Conservation (phyloP, 2,113 vertebrate species). For the Bubo blakistoni region DNA sequence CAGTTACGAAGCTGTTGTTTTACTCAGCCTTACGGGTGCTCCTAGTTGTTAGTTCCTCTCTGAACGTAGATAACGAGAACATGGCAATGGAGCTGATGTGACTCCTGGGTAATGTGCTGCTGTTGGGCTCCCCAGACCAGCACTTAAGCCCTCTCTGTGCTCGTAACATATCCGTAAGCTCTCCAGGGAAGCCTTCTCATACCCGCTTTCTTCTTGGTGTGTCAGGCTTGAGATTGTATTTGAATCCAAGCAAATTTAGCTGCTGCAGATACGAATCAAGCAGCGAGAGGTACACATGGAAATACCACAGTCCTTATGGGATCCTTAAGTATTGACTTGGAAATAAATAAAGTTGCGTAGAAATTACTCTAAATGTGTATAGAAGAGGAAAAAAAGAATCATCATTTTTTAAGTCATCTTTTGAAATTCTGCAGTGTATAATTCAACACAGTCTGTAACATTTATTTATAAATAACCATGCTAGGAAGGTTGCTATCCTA, state of each 20-base stretch:
- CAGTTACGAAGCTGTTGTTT: not conserved
- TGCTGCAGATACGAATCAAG: not conserved
- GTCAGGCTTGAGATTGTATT: not conserved
- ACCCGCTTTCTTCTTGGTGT: not conserved
- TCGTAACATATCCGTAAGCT: not conserved
- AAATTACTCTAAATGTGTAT: not conserved
- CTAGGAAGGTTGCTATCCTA: slow-evolving; percentile 15
- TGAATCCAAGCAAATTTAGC: not conserved
- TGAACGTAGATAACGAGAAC: not conserved
- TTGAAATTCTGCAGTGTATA: slow-evolving; percentile 6
- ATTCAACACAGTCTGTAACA: slow-evolving; percentile 10
- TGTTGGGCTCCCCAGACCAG: not conserved
- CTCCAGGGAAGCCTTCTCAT: not conserved
- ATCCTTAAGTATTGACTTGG: not conserved
- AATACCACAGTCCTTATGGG: not conserved
- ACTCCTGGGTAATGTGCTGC: not conserved
- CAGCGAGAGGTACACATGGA: not conserved
- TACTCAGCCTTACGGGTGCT: not conserved
- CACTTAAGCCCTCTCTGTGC: not conserved
- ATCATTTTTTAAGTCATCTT: not conserved
- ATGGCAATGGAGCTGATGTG: not conserved
- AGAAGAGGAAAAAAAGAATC: not conserved
- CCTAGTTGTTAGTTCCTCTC: not conserved
- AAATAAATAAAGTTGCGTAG: not conserved
- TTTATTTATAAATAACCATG: slow-evolving; percentile 18